phyloP scores from a whole-genome alignment of 2,113 vertebrate species.

The Engraulis encrasicolus region DNA sequence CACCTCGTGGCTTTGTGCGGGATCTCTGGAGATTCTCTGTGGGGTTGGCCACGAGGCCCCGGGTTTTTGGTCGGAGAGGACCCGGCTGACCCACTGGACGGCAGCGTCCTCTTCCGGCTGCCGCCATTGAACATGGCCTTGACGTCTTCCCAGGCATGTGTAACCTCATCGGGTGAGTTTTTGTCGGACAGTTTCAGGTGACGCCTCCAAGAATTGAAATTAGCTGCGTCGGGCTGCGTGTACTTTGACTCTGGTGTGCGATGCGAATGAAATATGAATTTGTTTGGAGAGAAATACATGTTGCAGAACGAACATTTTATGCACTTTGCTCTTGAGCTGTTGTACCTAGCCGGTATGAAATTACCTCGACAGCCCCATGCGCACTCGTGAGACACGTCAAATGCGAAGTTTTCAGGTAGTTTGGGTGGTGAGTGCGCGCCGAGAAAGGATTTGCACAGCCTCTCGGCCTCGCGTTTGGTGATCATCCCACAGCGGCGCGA shows the following conservation, averaged over 20 bases:
- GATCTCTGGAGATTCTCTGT: conserved; percentile 66
- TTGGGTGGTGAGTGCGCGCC: conserved; percentile 88
- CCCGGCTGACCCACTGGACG: conserved; percentile 68
- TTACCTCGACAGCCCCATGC: conserved; percentile 88
- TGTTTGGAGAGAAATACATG: conserved; percentile 93
- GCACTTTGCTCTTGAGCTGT: conserved; percentile 92
- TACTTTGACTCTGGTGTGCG: conserved; percentile 91
- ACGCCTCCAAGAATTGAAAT: conserved; percentile 92
- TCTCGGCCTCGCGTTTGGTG: conserved; percentile 89
- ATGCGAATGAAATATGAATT: conserved; percentile 92
- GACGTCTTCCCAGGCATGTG: conserved; percentile 94
- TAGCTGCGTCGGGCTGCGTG: conserved; percentile 89
- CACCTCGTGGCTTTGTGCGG: conserved; percentile 78
- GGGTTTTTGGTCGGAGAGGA: conserved; percentile 66
- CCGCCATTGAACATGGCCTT: conserved; percentile 98
- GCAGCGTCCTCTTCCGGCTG: conserved; percentile 91
- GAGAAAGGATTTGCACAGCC: conserved; percentile 89
- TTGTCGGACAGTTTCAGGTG: conserved; percentile 89
- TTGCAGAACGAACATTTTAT: conserved; percentile 92
- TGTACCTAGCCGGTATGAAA: conserved; percentile 91
- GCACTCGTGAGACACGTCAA: conserved; percentile 89
- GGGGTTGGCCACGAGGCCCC: conserved; percentile 52
- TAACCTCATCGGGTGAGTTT: conserved; percentile 78
- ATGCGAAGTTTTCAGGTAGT: conserved; percentile 90
- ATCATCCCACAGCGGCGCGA: conserved; percentile 92